Evolutionary conservation across 2,888 invertebrate species (phyloP).

Genomic region (Eurytoma adleriae): DNA sequence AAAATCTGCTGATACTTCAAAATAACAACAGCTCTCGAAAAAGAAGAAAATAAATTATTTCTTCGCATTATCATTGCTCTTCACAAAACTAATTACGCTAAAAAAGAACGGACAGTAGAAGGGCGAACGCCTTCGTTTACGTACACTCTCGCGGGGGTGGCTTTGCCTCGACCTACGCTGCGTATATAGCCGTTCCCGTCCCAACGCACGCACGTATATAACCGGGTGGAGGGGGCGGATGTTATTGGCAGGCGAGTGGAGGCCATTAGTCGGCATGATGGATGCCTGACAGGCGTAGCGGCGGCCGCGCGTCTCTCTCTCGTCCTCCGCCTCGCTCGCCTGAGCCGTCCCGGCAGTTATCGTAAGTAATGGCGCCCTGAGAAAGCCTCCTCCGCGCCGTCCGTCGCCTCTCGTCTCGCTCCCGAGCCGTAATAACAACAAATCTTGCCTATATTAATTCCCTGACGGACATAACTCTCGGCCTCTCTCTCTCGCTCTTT

Average conservation of each 20-base stretch:
- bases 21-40: background rate
- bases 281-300: conserved; percentile 74
- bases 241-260: conserved; percentile 75
- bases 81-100: too few relatives aligned
- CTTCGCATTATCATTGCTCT: too few relatives aligned
- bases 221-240: conserved; percentile 64
- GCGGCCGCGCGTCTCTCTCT: conserved; percentile 58
- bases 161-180: background rate
- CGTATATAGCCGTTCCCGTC: background rate
- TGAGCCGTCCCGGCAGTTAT: conserved; percentile 70
- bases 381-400: conserved; percentile 68
- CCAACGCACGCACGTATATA: background rate
- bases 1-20: background rate
- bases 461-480: conserved; percentile 74
- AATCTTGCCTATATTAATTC: conserved; percentile 75
- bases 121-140: too few relatives aligned
- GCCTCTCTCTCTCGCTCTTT: conserved; percentile 36
- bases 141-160: background rate
- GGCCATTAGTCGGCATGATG: conserved; percentile 75
- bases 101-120: too few relatives aligned
- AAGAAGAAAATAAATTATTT: too few relatives aligned
- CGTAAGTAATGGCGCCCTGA: conserved; percentile 75
- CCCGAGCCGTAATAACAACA: conserved; percentile 72
- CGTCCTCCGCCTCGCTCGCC: conserved; percentile 67
- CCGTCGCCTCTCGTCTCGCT: conserved; percentile 57